These are phyloP conservation scores for Poeciliopsis paucimaculata DNA, from an alignment of 2,797 vertebrate genomes.

Conservation along the genomic window DNA sequence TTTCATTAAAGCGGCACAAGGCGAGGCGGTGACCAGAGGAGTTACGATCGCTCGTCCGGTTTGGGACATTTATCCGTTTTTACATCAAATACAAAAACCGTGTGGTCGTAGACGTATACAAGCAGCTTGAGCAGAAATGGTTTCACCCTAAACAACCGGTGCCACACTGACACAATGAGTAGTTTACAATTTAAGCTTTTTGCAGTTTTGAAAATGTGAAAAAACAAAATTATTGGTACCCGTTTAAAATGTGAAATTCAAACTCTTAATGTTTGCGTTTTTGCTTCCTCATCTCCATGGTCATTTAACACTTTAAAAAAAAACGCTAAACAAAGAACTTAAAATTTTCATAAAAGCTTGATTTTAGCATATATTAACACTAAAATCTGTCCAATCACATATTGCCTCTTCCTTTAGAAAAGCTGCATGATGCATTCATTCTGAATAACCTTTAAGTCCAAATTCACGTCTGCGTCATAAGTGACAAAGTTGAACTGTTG, in stretches of 20 bases:
- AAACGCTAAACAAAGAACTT: not conserved
- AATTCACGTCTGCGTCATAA: not conserved
- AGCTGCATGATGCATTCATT: not conserved
- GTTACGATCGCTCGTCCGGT: constrained; percentile 71
- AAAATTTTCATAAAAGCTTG: not conserved
- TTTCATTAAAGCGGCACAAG: constrained; percentile 51
- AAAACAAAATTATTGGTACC: not conserved
- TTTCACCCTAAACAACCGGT: constrained; percentile 4
- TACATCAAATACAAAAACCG: constrained; percentile 2
- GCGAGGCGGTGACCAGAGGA: constrained; percentile 58
- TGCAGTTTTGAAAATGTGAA: not conserved
- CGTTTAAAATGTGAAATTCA: not conserved
- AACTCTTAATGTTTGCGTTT: not conserved
- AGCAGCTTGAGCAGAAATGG: constrained; percentile 31
- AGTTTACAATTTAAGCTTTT: not conserved
- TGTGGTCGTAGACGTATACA: constrained; percentile 23
- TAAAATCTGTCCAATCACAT: not conserved
- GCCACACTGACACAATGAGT: not conserved
- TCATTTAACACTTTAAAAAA: not conserved
- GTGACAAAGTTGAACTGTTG: not conserved
- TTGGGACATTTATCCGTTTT: constrained; percentile 26
- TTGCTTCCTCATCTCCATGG: too few species aligned
- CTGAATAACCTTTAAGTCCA: not conserved
- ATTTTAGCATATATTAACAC: not conserved
- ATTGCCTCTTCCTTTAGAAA: not conserved